Conservation (phyloP, 2,797 vertebrate genomes). For the Naso thynnoides region DNA sequence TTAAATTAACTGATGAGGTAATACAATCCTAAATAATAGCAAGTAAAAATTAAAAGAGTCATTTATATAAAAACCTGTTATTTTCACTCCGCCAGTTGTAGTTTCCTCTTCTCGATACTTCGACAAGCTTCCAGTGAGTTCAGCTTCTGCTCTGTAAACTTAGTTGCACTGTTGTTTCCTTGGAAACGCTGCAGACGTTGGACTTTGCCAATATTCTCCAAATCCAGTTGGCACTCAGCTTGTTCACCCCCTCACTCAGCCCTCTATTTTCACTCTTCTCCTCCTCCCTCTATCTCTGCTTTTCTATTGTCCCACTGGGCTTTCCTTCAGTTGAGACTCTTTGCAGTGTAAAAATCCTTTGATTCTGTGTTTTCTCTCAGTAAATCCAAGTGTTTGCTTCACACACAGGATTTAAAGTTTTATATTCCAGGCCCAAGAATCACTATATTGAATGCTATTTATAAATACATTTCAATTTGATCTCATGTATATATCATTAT, state of each 20-base stretch:
- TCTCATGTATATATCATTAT: slow-evolving; percentile 61
- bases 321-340: slow-evolving; percentile 44
- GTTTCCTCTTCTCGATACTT: slow-evolving; percentile 24
- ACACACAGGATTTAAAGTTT: slow-evolving; percentile 59
- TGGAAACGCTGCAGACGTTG: slow-evolving; percentile 61
- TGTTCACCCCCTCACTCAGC: slow-evolving; percentile 35
- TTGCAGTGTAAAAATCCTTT: slow-evolving; percentile 55
- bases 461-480: slow-evolving; percentile 68
- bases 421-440: slow-evolving; percentile 58
- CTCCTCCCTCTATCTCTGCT: slow-evolving; percentile 26
- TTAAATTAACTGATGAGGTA: neutral
- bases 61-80: slow-evolving; percentile 52
- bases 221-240: slow-evolving; percentile 47
- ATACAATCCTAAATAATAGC: neutral
- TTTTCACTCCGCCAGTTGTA: slow-evolving; percentile 1
- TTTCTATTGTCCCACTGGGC: slow-evolving; percentile 42
- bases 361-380: slow-evolving; percentile 50
- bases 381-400: slow-evolving; percentile 54
- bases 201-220: slow-evolving; percentile 68
- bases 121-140: slow-evolving; percentile 38
- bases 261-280: slow-evolving; percentile 36
- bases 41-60: slow-evolving; percentile 8
- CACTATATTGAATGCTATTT: slow-evolving; percentile 46
- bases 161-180: slow-evolving; percentile 63
- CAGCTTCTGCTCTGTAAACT: slow-evolving; percentile 35